These are phyloP conservation scores for Tetanocera ferruginea DNA, from an alignment of 2,888 invertebrate genomes.

Conservation along the genomic window DNA sequence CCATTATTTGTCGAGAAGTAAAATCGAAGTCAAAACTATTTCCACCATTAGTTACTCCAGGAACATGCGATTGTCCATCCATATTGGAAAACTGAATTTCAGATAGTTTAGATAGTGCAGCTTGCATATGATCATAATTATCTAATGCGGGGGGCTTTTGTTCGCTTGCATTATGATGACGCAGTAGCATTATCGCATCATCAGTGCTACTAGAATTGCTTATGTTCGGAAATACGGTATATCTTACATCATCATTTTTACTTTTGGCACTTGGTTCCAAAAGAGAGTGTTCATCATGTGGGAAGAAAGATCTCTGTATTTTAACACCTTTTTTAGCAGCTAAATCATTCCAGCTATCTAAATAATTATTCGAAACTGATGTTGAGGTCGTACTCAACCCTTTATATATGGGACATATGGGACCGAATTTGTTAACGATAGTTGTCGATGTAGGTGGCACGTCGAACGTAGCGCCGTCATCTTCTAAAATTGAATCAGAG, in stretches of 20 bases:
- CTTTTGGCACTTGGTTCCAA: constrained; percentile 38
- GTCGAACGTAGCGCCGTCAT: constrained; percentile 77
- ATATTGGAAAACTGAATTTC: constrained; percentile 48
- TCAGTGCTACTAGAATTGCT: constrained; percentile 18
- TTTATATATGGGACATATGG: constrained; percentile 74
- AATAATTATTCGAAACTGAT: constrained; percentile 47
- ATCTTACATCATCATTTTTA: constrained; percentile 45
- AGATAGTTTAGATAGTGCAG: constrained; percentile 51
- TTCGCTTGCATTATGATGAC: constrained; percentile 29
- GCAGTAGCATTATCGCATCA: neutral
- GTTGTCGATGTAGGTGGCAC: constrained; percentile 69
- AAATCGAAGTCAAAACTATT: constrained; percentile 49
- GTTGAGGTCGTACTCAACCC: constrained; percentile 45
- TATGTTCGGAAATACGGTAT: constrained; percentile 48
- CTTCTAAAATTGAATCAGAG: constrained; percentile 73
- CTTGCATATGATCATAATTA: constrained; percentile 52
- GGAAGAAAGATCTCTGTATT: constrained; percentile 20
- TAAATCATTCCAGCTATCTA: constrained; percentile 55
- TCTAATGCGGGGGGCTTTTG: constrained; percentile 45
- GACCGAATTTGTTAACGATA: constrained; percentile 76
- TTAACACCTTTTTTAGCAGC: constrained; percentile 46
- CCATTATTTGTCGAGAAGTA: constrained; percentile 48
- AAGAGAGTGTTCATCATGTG: constrained; percentile 35
- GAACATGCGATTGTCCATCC: constrained; percentile 42
- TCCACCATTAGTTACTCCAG: constrained; percentile 11